Conservation (phyloP, 1,140 invertebrate species). For the Telenomus remus region DNA sequence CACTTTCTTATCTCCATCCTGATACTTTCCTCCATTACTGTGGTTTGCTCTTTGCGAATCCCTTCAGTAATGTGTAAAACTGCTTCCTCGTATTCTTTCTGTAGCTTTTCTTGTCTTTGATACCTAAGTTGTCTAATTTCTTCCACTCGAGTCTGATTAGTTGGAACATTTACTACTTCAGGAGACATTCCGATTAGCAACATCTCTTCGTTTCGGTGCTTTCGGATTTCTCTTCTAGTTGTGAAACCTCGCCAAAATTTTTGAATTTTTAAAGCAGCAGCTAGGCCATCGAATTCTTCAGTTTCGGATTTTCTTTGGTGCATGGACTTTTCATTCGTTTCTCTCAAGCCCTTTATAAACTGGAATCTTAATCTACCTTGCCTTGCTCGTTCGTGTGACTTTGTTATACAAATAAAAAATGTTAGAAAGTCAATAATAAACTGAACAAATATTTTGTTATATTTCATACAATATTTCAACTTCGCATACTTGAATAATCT, state of each 20-base stretch:
- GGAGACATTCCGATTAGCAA: constrained; percentile 84
- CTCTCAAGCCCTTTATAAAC: constrained; percentile 92
- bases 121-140: constrained; percentile 77
- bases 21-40: constrained; percentile 86
- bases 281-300: constrained; percentile 74
- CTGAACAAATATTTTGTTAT: too few species aligned
- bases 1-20: constrained; percentile 89
- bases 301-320: constrained; percentile 77
- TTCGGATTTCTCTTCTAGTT: constrained; percentile 81
- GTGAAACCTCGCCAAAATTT: constrained; percentile 88
- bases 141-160: constrained; percentile 65
- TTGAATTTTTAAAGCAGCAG: constrained; percentile 86
- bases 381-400: constrained; percentile 90
- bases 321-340: constrained; percentile 81
- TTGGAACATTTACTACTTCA: constrained; percentile 63
- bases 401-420: constrained; percentile 5
- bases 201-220: constrained; percentile 87
- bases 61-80: constrained; percentile 77
- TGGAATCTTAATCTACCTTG: constrained; percentile 89
- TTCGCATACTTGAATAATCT: constrained; percentile 82
- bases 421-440: too few species aligned
- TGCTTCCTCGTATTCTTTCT: constrained; percentile 79
- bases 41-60: constrained; percentile 79
- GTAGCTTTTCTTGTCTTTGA: constrained; percentile 78
- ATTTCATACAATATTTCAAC: too few species aligned